These are phyloP conservation scores for Dicerorhinus sumatrensis DNA, from an alignment of 2,113 vertebrate genomes.

Conservation along the genomic window DNA sequence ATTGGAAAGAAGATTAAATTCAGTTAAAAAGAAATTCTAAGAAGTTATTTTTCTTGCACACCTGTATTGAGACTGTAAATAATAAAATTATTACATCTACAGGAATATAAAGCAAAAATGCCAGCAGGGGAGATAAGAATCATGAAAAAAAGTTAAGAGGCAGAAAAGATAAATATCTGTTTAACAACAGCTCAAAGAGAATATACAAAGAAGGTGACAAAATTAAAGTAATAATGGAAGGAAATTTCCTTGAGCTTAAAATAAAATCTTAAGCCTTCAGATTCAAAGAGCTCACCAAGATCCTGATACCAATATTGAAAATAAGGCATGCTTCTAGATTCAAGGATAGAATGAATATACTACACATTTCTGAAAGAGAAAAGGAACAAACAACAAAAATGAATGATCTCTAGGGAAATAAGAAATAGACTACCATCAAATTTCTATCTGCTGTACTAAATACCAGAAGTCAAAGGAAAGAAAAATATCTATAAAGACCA, in stretches of 20 bases:
- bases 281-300: neutral
- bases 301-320: neutral
- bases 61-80: neutral
- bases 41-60: conserved; percentile 10
- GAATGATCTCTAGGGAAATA: neutral
- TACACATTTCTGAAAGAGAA: neutral
- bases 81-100: neutral
- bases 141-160: neutral
- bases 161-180: neutral
- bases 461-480: neutral
- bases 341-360: neutral
- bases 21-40: conserved; percentile 43
- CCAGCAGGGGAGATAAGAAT: neutral
- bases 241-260: conserved; percentile 27
- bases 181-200: neutral
- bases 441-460: neutral
- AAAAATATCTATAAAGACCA: neutral
- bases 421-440: neutral
- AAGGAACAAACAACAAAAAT: neutral
- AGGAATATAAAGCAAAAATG: neutral
- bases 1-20: neutral
- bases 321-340: neutral
- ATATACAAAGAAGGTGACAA: neutral
- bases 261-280: neutral
- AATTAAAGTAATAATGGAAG: neutral